Evolutionary conservation across 2,113 vertebrate species (phyloP).

Genomic region (Lampris megalopsis): DNA sequence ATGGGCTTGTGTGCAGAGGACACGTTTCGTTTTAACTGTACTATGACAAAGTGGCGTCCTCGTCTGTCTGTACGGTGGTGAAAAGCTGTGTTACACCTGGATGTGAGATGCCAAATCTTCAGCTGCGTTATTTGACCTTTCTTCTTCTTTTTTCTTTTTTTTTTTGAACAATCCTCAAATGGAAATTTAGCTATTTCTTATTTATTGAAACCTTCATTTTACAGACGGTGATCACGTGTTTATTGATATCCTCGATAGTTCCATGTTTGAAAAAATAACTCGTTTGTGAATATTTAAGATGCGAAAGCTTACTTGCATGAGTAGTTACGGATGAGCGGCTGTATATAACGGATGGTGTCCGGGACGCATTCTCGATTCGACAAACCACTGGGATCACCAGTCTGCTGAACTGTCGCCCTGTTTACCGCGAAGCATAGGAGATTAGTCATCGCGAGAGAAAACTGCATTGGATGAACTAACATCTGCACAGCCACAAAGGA

Average conservation of each 20-base stretch:
- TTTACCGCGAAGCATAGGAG: conserved; percentile 64
- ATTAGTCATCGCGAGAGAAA: conserved; percentile 10
- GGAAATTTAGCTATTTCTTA: conserved; percentile 56
- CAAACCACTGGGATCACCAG: conserved; percentile 6
- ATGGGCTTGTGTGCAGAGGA: too few species aligned
- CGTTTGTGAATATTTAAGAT: conserved; percentile 45
- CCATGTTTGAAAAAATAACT: conserved; percentile 35
- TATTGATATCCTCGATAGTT: conserved; percentile 42
- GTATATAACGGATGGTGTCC: conserved; percentile 14
- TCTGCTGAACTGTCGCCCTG: conserved; percentile 29
- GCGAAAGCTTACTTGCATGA: conserved; percentile 59
- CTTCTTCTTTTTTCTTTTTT: neutral
- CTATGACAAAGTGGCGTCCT: too few species aligned
- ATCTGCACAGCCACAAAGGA: conserved; percentile 38
- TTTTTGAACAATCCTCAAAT: conserved; percentile 13
- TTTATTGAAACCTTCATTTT: conserved; percentile 63
- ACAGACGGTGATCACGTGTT: conserved; percentile 33
- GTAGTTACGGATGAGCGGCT: conserved; percentile 29
- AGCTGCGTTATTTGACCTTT: conserved; percentile 1
- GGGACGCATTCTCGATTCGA: conserved; percentile 33
- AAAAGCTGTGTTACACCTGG: neutral
- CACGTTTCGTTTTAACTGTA: too few species aligned
- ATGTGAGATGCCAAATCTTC: conserved; percentile 45
- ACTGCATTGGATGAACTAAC: conserved; percentile 3
- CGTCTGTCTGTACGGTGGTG: too few species aligned